These are phyloP conservation scores for Ancistrus triradiatus DNA, from an alignment of 2,113 vertebrate genomes.

Conservation along the genomic window DNA sequence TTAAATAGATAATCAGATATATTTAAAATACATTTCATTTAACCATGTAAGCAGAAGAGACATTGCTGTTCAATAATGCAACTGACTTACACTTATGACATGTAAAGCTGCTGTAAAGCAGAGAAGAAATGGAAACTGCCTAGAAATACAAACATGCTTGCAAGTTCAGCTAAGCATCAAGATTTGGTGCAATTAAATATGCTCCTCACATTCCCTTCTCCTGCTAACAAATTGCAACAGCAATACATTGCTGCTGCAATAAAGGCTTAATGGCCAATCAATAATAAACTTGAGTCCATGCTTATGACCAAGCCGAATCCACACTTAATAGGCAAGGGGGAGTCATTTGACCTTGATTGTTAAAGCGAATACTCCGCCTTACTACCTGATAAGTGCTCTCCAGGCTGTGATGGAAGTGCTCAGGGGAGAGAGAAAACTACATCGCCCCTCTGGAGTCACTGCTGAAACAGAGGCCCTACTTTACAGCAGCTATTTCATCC, in stretches of 20 bases:
- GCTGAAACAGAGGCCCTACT: slow-evolving; percentile 1
- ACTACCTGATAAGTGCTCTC: slow-evolving; percentile 26
- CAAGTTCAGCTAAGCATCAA: background rate
- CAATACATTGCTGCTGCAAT: slow-evolving; percentile 25
- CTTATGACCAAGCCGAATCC: slow-evolving; percentile 12
- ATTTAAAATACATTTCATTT: too few relatives aligned
- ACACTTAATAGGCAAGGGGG: slow-evolving; percentile 23
- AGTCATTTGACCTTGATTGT: slow-evolving; percentile 45
- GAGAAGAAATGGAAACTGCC: too few relatives aligned
- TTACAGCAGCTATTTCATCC: slow-evolving; percentile 17
- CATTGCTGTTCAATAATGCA: too few relatives aligned
- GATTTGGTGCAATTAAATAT: slow-evolving; percentile 19
- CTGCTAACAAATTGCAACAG: background rate
- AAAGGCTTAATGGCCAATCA: slow-evolving; percentile 31
- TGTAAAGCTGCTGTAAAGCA: too few relatives aligned
- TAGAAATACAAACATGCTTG: background rate
- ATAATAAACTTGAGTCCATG: slow-evolving; percentile 31
- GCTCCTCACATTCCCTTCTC: background rate
- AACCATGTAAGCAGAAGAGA: too few relatives aligned
- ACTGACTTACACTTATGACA: too few relatives aligned
- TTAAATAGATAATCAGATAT: too few relatives aligned
- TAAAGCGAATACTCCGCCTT: slow-evolving; percentile 36
- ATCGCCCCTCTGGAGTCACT: slow-evolving; percentile 9
- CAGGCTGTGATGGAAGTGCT: slow-evolving; percentile 2
- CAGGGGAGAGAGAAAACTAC: slow-evolving; percentile 15